Conservation (phyloP, 2,888 invertebrate species). For the Diplazon laetatorius region DNA sequence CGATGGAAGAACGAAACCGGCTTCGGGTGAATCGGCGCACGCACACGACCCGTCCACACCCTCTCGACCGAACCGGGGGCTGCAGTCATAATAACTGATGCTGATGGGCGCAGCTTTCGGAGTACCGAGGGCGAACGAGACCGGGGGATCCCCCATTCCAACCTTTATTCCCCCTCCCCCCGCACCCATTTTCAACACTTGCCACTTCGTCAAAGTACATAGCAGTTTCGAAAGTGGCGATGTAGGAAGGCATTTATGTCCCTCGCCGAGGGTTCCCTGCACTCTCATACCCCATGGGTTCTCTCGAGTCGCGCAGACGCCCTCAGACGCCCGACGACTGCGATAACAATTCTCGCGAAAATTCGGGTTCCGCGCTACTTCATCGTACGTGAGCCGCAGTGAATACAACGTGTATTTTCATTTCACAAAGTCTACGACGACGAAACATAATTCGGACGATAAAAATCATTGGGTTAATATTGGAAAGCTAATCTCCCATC, state of each 20-base stretch:
- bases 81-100: slow-evolving; percentile 57
- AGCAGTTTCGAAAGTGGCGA: slow-evolving; percentile 60
- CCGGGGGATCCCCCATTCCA: slow-evolving; percentile 9
- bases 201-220: slow-evolving; percentile 65
- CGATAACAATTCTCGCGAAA: slow-evolving; percentile 23
- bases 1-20: slow-evolving; percentile 12
- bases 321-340: background rate
- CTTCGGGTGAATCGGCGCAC: background rate
- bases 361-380: background rate
- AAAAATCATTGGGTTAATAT: background rate
- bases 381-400: background rate
- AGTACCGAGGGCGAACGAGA: slow-evolving; percentile 27
- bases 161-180: slow-evolving; percentile 18
- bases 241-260: slow-evolving; percentile 58
- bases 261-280: slow-evolving; percentile 33
- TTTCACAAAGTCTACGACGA: background rate
- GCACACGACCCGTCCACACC: slow-evolving; percentile 13
- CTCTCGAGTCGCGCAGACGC: slow-evolving; percentile 13
- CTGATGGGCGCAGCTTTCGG: slow-evolving; percentile 48
- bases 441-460: background rate
- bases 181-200: slow-evolving; percentile 49
- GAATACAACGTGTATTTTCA: background rate
- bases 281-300: slow-evolving; percentile 11
- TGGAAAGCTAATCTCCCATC: background rate
- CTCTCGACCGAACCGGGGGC: slow-evolving; percentile 17